These are phyloP conservation scores for Tigriopus californicus DNA, from an alignment of 2,888 invertebrate species.

Conservation along the genomic window DNA sequence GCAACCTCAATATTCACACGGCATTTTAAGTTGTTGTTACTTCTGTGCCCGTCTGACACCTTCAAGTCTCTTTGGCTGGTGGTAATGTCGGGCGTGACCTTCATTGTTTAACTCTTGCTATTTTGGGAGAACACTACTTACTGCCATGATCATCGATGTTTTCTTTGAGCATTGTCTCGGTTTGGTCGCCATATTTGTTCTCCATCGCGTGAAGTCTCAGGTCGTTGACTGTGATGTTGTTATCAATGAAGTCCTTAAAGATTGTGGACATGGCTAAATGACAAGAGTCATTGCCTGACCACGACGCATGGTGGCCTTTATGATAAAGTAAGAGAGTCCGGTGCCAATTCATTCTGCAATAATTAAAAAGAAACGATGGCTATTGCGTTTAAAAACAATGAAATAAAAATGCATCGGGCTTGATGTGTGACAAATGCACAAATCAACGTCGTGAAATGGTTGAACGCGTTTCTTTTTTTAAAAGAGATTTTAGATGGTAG, in stretches of 20 bases:
- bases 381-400: too few species aligned
- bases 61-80: too few species aligned
- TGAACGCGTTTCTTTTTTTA: too few species aligned
- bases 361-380: background rate
- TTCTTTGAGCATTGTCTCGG: background rate
- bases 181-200: background rate
- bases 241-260: slow-evolving; percentile 36
- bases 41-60: too few species aligned
- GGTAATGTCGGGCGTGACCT: too few species aligned
- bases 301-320: slow-evolving; percentile 43
- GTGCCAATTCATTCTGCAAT: slow-evolving; percentile 47
- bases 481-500: too few species aligned
- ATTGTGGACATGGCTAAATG: slow-evolving; percentile 53
- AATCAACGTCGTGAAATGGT: too few species aligned
- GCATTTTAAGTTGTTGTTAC: too few species aligned
- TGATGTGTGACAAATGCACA: too few species aligned
- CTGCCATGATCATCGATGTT: background rate
- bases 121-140: background rate
- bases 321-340: slow-evolving; percentile 55
- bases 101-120: too few species aligned
- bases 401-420: too few species aligned
- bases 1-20: too few species aligned
- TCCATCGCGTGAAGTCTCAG: background rate
- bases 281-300: slow-evolving; percentile 52
- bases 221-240: background rate